Conservation (phyloP, 64 coral and sea anemone genomes). For the Montipora efflorescens region DNA sequence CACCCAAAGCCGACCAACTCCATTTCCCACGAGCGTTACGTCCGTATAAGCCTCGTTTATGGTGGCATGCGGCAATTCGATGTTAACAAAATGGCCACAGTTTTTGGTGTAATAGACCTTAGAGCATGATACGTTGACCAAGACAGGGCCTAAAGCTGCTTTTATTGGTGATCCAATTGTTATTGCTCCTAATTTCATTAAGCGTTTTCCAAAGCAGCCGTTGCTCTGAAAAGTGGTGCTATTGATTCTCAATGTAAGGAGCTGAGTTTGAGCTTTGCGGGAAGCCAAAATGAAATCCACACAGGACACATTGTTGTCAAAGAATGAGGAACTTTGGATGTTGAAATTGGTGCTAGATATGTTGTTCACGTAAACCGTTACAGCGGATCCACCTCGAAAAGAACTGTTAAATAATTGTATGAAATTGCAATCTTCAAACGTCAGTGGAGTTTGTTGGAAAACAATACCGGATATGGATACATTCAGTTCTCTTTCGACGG, state of each 20-base stretch:
- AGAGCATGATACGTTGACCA: not conserved
- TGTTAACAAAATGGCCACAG: not conserved
- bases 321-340: too few species aligned
- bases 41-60: not conserved
- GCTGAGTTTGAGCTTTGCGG: too few species aligned
- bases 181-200: not conserved
- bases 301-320: too few species aligned
- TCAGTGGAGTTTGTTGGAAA: too few species aligned
- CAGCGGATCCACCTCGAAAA: not conserved
- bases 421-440: not conserved
- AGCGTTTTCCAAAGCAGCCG: not conserved
- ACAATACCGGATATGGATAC: too few species aligned
- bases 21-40: not conserved
- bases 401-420: not conserved
- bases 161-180: not conserved
- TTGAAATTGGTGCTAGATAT: not conserved
- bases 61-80: not conserved
- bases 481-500: too few species aligned
- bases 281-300: too few species aligned
- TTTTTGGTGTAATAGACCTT: not conserved
- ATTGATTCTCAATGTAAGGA: too few species aligned
- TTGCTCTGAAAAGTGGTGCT: not conserved
- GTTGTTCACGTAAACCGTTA: not conserved
- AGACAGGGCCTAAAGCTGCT: not conserved
- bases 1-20: not conserved